Conservation (phyloP, 2,113 vertebrate genomes). For the Centropus bengalensis region DNA sequence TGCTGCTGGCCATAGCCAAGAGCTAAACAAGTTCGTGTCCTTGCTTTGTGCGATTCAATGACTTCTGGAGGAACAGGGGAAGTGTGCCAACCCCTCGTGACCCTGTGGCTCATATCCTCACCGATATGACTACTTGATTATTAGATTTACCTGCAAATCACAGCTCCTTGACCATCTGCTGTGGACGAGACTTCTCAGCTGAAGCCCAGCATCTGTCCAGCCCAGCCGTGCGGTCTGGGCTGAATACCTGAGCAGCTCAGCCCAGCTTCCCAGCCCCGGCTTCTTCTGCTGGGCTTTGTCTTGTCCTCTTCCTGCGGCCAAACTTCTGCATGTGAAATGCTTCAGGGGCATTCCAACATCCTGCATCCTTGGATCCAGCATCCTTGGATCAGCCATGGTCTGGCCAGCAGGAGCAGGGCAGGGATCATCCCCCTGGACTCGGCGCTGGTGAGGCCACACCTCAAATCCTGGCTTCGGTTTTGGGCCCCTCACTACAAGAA, state of each 20-base stretch:
- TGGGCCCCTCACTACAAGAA: too few relatives aligned
- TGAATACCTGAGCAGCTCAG: slow-evolving; percentile 9
- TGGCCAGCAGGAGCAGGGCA: too few relatives aligned
- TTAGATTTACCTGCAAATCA: slow-evolving; percentile 56
- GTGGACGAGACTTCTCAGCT: not conserved
- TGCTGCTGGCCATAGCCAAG: not conserved
- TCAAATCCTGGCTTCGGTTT: too few relatives aligned
- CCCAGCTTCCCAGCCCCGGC: not conserved
- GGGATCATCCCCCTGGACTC: too few relatives aligned
- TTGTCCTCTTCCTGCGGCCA: not conserved
- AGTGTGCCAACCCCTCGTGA: not conserved
- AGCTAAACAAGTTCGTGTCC: not conserved
- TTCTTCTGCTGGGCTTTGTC: not conserved
- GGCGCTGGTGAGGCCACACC: too few relatives aligned
- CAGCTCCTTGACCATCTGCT: slow-evolving; percentile 62
- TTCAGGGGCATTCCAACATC: not conserved
- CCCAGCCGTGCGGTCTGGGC: not conserved
- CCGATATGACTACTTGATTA: slow-evolving; percentile 28
- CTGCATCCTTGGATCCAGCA: too few relatives aligned
- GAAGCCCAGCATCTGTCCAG: slow-evolving; percentile 18
- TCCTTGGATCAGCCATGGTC: too few relatives aligned
- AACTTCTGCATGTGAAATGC: fast-evolving
- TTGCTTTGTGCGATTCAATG: not conserved
- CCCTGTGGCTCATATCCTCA: not conserved
- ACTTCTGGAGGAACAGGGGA: not conserved